Evolutionary conservation across 2,797 vertebrate species (phyloP), one percentile per base, ranked within the genome.

Genomic region (Aratinga solstitialis): DNA sequence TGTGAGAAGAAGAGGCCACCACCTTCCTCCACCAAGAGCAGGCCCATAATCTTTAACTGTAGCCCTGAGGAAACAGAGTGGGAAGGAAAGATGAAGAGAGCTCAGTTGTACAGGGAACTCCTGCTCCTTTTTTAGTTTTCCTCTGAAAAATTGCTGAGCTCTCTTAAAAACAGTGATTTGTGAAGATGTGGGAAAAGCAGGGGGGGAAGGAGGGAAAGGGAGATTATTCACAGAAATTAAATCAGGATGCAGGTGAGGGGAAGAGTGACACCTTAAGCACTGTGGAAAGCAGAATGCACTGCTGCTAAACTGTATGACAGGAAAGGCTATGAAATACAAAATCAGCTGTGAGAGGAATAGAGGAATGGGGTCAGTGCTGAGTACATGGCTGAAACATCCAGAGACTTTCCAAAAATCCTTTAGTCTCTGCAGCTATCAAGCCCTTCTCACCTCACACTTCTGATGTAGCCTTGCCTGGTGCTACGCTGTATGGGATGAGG

Each of bases 251-350:
- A 78, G 80, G 91, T 72, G 45, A 9, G 21, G 29, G 36, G 67
- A 89, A 89, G 51, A 85, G 27, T 87, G 93, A 61, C 78, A 82
- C 56, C 24, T 38, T 16, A 87, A 77, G 24, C 38, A 63, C n/a
- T 36, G 4, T 36, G 59, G 71, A 87, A 90, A 74, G 56, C 47
- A 76, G 71, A 84, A 82, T 22, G 4, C 43, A 30, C 40, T 89
- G 58, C 74, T 91, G 68, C 59, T 94, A 67, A 85, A 80, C 23
- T 80, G 36, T 65, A 27, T 82, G 72, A 42, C 38, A 87, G 30
- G n/a, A 77, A 76, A 73, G 48, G 20, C 36, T 91, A 34, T 51
- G 59, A 93, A 92, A 85, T 14, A 2, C 74, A 80, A 91, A 96
- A 87, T 63, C 75, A 67, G 7, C n/a, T 80, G 59, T 67, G 66